phyloP scores from a whole-genome alignment of 2,113 vertebrate genomes.

The Bubo bubo region DNA sequence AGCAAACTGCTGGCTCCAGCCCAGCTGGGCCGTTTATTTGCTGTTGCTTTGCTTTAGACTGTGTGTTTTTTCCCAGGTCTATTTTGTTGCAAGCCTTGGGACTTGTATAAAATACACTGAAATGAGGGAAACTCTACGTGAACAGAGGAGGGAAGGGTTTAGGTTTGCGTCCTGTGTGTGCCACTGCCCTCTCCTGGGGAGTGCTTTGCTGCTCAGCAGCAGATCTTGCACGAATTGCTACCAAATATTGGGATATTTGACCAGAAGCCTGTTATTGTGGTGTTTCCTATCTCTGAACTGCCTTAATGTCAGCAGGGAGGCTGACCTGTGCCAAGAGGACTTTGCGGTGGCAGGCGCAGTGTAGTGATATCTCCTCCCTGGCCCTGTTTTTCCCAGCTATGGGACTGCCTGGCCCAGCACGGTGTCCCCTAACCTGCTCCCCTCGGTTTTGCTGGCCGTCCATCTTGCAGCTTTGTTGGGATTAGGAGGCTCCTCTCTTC shows the following conservation, averaged over 20 bases:
- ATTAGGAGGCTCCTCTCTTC: not conserved
- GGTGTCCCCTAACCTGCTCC: not conserved
- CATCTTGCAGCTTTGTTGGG: not conserved
- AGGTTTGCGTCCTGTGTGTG: not conserved
- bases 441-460: not conserved
- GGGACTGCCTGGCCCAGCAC: not conserved
- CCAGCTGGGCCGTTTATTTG: not conserved
- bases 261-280: not conserved
- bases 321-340: not conserved
- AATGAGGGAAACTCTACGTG: not conserved
- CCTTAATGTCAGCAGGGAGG: not conserved
- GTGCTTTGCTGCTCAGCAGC: not conserved
- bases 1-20: not conserved
- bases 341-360: accelerated
- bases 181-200: not conserved
- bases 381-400: not conserved
- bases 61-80: too few relatives aligned
- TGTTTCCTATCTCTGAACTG: not conserved
- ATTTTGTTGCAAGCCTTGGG: not conserved
- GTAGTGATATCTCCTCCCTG: not conserved
- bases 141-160: not conserved
- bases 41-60: not conserved
- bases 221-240: accelerated
- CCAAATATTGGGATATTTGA: accelerated
- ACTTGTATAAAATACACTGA: not conserved